Conservation (phyloP, 2,888 invertebrate species). For the Prosopocoilus inquinatus region DNA sequence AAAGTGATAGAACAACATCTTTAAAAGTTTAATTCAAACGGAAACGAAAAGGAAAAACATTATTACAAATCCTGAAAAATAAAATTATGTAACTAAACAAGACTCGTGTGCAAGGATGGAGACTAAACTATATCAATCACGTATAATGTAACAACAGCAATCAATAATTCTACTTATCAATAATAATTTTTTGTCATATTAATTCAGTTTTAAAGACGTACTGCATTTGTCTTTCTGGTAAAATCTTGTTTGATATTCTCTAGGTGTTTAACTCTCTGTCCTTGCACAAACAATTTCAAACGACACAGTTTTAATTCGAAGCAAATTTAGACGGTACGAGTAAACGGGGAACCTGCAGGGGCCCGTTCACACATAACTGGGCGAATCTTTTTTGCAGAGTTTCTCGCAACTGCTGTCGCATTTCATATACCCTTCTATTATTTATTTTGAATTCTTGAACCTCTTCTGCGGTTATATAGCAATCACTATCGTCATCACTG, state of each 20-base stretch:
- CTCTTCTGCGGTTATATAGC: slow-evolving; percentile 86
- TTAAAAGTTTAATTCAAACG: slow-evolving; percentile 10
- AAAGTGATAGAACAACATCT: background rate
- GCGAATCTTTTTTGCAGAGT: slow-evolving; percentile 81
- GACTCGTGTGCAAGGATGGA: slow-evolving; percentile 10
- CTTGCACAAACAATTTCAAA: slow-evolving; percentile 6
- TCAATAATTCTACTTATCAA: background rate
- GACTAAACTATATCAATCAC: slow-evolving; percentile 10
- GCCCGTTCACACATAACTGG: slow-evolving; percentile 66
- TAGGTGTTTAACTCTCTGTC: background rate
- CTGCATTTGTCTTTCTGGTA: background rate
- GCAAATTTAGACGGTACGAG: slow-evolving; percentile 47
- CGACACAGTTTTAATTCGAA: slow-evolving; percentile 38
- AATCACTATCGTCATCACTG: slow-evolving; percentile 69
- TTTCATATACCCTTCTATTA: slow-evolving; percentile 71
- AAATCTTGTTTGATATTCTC: too few species aligned
- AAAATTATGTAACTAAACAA: slow-evolving; percentile 12
- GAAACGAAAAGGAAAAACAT: slow-evolving; percentile 17
- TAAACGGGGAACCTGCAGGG: slow-evolving; percentile 47
- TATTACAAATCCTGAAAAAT: slow-evolving; percentile 19
- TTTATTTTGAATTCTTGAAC: slow-evolving; percentile 83
- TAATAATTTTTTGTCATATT: background rate
- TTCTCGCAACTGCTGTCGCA: slow-evolving; percentile 79
- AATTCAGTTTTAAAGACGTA: background rate
- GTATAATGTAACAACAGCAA: slow-evolving; percentile 2